Evolutionary conservation across 1,140 invertebrate genomes (phyloP).

Genomic region (Medauroidea extradentata): DNA sequence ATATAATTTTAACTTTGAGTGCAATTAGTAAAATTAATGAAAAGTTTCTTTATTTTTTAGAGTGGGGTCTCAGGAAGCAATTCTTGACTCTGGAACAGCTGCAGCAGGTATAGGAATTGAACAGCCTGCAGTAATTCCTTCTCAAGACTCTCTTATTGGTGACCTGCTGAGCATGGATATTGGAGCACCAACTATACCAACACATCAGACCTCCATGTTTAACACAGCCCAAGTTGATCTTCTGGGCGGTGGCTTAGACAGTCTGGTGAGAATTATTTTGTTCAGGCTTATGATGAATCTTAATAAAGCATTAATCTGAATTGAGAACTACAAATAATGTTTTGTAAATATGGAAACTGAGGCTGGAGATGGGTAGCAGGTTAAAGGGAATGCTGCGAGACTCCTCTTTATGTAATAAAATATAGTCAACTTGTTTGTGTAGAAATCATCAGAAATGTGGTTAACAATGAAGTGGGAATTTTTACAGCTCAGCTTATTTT

Average conservation of each 20-base stretch:
- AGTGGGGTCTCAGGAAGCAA: slow-evolving; percentile 21
- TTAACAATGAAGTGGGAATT: too few species aligned
- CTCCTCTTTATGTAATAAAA: too few species aligned
- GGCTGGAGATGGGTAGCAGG: too few species aligned
- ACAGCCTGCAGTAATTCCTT: slow-evolving; percentile 71
- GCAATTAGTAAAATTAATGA: too few species aligned
- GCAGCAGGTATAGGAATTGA: not conserved
- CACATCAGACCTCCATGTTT: slow-evolving; percentile 50
- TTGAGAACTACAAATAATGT: too few species aligned
- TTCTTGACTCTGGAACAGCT: slow-evolving; percentile 1
- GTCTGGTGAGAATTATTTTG: slow-evolving; percentile 67
- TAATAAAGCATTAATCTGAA: too few species aligned
- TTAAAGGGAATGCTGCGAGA: too few species aligned
- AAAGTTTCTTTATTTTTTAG: slow-evolving; percentile 10
- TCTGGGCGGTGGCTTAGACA: slow-evolving; percentile 77
- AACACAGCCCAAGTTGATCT: slow-evolving; percentile 52
- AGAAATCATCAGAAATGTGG: too few species aligned
- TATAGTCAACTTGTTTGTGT: too few species aligned
- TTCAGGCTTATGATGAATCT: too few species aligned
- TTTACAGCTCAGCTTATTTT: too few species aligned
- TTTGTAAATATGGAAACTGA: too few species aligned
- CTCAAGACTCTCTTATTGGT: slow-evolving; percentile 92
- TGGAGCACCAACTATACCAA: slow-evolving; percentile 51
- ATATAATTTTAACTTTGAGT: not conserved
- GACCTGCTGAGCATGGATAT: slow-evolving; percentile 97